These are phyloP conservation scores for Magallana gigas DNA, from an alignment of 1,140 invertebrate species.

Conservation along the genomic window DNA sequence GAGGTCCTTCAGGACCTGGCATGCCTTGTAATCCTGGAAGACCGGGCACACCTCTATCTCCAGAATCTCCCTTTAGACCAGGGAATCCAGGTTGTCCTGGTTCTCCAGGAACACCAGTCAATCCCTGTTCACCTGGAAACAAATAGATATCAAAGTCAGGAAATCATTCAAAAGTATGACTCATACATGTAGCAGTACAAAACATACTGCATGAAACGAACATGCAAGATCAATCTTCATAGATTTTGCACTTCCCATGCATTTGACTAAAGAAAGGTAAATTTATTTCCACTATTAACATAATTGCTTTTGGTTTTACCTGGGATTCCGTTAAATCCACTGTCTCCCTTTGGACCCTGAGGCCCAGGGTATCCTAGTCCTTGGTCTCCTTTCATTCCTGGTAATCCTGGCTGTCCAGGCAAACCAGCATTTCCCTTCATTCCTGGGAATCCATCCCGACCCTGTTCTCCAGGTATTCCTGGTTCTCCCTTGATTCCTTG, in stretches of 20 bases:
- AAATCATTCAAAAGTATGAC: too few relatives aligned
- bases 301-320: background rate
- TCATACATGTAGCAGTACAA: too few relatives aligned
- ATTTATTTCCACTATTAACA: too few relatives aligned
- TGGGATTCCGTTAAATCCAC: slow-evolving; percentile 32
- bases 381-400: slow-evolving; percentile 20
- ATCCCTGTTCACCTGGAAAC: slow-evolving; percentile 55
- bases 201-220: too few relatives aligned
- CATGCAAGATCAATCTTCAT: too few relatives aligned
- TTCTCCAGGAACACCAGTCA: slow-evolving; percentile 50
- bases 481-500: slow-evolving; percentile 44
- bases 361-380: background rate
- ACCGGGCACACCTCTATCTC: slow-evolving; percentile 51
- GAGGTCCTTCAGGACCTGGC: slow-evolving; percentile 64
- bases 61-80: slow-evolving; percentile 61
- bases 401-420: slow-evolving; percentile 12
- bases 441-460: slow-evolving; percentile 61
- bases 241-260: too few relatives aligned
- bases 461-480: slow-evolving; percentile 52
- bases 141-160: background rate
- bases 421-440: slow-evolving; percentile 40
- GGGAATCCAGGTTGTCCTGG: slow-evolving; percentile 56
- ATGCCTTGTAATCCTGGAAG: slow-evolving; percentile 61
- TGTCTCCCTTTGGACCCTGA: background rate
- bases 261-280: too few relatives aligned